Evolutionary conservation across 2,888 invertebrate genomes (phyloP).

Genomic region (Scaptomyza tumidula): DNA sequence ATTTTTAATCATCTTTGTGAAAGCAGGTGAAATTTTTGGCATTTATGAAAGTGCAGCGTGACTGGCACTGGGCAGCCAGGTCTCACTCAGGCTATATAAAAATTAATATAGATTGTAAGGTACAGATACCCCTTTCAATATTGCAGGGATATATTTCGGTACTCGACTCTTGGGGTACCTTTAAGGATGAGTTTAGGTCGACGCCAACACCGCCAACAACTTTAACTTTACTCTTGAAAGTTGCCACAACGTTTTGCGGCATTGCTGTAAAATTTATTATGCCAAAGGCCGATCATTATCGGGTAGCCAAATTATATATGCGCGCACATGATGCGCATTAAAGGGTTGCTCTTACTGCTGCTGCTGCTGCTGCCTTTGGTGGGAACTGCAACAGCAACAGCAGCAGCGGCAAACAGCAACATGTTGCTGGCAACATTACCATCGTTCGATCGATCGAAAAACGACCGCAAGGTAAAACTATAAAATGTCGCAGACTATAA

Average conservation of each 20-base stretch:
- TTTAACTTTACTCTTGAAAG: constrained; percentile 54
- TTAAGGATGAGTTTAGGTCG: constrained; percentile 32
- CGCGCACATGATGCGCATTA: constrained; percentile 81
- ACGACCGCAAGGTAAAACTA: constrained; percentile 77
- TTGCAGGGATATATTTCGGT: constrained; percentile 9
- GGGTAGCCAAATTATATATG: constrained; percentile 82
- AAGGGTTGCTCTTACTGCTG: constrained; percentile 58
- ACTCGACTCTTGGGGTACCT: constrained; percentile 16
- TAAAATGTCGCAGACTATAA: constrained; percentile 80
- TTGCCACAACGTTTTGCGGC: constrained; percentile 62
- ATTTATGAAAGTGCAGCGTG: constrained; percentile 81
- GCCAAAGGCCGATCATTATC: constrained; percentile 82
- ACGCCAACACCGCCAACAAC: constrained; percentile 49
- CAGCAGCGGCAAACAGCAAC: constrained; percentile 47
- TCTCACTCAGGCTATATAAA: constrained; percentile 60
- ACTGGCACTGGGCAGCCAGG: constrained; percentile 64
- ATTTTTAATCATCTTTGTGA: constrained; percentile 82
- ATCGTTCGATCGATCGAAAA: constrained; percentile 60
- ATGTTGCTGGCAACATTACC: constrained; percentile 65
- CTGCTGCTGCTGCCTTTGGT: constrained; percentile 24
- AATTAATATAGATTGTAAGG: constrained; percentile 82
- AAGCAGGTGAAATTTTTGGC: constrained; percentile 83
- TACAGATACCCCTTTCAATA: constrained; percentile 66
- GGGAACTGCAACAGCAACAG: constrained; percentile 6
- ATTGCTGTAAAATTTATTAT: constrained; percentile 78